These are phyloP conservation scores for Hemibagrus guttatus DNA, from an alignment of 2,797 vertebrate genomes.

Conservation along the genomic window DNA sequence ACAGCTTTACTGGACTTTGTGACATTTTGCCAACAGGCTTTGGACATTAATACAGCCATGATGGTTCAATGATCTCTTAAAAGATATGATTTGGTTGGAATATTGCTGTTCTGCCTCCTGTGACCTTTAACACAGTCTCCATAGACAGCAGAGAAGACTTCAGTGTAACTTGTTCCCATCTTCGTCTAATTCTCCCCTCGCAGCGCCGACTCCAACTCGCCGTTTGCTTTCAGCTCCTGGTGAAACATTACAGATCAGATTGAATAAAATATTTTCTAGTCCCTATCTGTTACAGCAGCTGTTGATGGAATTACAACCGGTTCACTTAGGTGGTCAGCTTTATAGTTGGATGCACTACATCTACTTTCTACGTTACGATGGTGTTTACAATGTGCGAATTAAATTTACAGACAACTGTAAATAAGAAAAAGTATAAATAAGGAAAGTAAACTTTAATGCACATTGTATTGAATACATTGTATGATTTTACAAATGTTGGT, in stretches of 20 bases:
- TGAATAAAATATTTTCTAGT: background rate
- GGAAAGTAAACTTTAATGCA: too few relatives aligned
- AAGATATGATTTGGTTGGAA: conserved; percentile 10
- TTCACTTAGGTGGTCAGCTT: background rate
- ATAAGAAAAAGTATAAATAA: background rate
- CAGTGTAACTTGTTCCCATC: conserved; percentile 10
- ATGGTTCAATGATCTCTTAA: background rate
- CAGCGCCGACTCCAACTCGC: conserved; percentile 72
- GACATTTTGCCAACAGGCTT: background rate
- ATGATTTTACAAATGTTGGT: background rate
- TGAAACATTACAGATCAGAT: conserved; percentile 28
- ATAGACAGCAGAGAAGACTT: conserved; percentile 16
- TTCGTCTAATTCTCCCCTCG: conserved; percentile 64
- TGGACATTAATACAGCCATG: background rate
- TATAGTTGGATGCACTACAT: background rate
- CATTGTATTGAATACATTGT: too few relatives aligned
- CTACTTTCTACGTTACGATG: background rate
- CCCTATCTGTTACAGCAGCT: background rate
- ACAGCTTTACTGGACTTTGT: conserved; percentile 48
- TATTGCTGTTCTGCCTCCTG: conserved; percentile 7
- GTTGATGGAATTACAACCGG: background rate
- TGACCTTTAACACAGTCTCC: conserved; percentile 29
- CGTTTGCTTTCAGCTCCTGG: conserved; percentile 76
- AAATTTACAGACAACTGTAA: background rate
- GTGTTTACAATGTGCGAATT: background rate